These are phyloP conservation scores for Agraylea sexmaculata DNA, from an alignment of 1,140 invertebrate genomes.

Conservation along the genomic window DNA sequence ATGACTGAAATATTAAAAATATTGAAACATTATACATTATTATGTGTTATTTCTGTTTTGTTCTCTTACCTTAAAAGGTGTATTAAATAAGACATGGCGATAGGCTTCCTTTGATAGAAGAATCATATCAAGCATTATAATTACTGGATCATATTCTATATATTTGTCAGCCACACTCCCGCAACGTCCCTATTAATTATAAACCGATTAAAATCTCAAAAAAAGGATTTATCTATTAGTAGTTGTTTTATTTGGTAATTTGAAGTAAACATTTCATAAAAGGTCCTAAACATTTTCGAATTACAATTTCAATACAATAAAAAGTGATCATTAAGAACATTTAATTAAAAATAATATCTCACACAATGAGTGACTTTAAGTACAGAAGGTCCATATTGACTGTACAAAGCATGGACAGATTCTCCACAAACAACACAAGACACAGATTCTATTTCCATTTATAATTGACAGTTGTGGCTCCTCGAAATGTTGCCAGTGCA, in stretches of 20 bases:
- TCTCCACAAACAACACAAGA: conserved; percentile 57
- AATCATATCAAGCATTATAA: conserved; percentile 71
- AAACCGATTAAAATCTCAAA: conserved; percentile 6
- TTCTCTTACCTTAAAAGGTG: conserved; percentile 47
- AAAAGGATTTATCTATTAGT: conserved; percentile 6
- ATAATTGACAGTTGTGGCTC: no score
- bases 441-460: no score
- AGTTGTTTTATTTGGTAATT: not conserved
- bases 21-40: conserved; percentile 12
- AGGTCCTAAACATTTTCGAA: not conserved
- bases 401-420: conserved; percentile 46
- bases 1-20: conserved; percentile 35
- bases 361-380: conserved; percentile 62
- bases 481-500: no score
- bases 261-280: not conserved
- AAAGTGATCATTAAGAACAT: not conserved
- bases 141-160: conserved; percentile 75
- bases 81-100: conserved; percentile 71
- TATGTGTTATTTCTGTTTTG: not conserved
- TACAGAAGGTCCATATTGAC: conserved; percentile 54
- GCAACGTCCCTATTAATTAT: conserved; percentile 55
- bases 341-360: conserved; percentile 30
- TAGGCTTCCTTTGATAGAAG: conserved; percentile 68
- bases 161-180: conserved; percentile 72
- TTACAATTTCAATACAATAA: not conserved